Conservation (phyloP, 1,140 invertebrate genomes). For the Monochamus saltuarius region DNA sequence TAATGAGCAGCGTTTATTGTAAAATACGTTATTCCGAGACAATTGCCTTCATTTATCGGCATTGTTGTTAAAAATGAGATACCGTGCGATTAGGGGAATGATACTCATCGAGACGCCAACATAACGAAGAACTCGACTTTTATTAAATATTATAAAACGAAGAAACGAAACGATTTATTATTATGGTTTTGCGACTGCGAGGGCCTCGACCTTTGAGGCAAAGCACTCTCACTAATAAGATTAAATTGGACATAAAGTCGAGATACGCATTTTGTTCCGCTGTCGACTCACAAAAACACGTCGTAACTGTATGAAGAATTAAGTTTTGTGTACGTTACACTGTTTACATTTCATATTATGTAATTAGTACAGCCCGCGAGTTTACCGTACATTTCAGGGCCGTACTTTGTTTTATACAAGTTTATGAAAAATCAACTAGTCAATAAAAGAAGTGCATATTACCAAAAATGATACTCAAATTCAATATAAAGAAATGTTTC, state of each 20-base stretch:
- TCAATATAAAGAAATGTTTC: too few species aligned
- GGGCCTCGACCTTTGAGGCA: slow-evolving; percentile 7
- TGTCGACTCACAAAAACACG: not conserved
- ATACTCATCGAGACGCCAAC: not conserved
- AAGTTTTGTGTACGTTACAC: too few species aligned
- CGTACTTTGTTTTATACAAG: too few species aligned
- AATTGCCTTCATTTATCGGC: slow-evolving; percentile 11
- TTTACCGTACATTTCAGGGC: too few species aligned
- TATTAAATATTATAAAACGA: slow-evolving; percentile 15
- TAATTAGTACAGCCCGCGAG: too few species aligned
- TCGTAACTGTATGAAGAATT: slow-evolving; percentile 1
- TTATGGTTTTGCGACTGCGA: slow-evolving; percentile 1
- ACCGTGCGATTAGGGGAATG: not conserved
- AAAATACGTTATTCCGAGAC: slow-evolving; percentile 8
- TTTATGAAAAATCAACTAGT: too few species aligned
- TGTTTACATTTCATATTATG: too few species aligned
- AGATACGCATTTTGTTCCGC: slow-evolving; percentile 8
- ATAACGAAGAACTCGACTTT: slow-evolving; percentile 1
- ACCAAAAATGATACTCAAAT: too few species aligned
- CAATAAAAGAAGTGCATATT: too few species aligned
- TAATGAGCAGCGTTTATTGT: not conserved
- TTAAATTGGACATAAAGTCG: slow-evolving; percentile 15
- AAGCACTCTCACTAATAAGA: slow-evolving; percentile 12
- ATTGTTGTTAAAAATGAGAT: not conserved
- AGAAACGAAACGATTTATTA: slow-evolving; percentile 4